Evolutionary conservation across 2,113 vertebrate genomes (phyloP), one percentile per base, ranked within the genome.

Genomic region (Haliaeetus leucogaster): DNA sequence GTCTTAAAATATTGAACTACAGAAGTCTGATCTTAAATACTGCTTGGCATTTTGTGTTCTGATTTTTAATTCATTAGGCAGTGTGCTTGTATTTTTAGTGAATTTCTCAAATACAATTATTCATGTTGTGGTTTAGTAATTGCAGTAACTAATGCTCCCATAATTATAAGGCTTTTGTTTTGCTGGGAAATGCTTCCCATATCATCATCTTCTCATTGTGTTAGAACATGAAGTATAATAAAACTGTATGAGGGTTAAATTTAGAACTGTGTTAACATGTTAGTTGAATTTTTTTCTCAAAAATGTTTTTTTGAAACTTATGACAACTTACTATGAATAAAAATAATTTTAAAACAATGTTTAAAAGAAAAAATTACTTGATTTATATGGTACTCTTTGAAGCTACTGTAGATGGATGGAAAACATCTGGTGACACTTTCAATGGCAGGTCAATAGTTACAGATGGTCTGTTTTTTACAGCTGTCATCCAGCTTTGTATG

Each of bases 121-220:
- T 97, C 86, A 34, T 95, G 86, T 93, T 97, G 96, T 90, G 86
- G 86, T 86, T 89, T 82, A 82, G 90, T 95, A 95, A 94, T 97
- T 97, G 80, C 79, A 95, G 83, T 93, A 95, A 90, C 82, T 63
- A 90, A 91, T 55, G 32, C 59, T 94, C 63, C 43, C 55, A 6
- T 93, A 97, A 96, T 97, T 95, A 86, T 47, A 93, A 79, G 40
- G 66, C 82, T 95, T 96, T 95, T 97, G 93, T 97, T 97, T 95
- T 93, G 34, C 89, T 89, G 86, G 88, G 59, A 93, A 91, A 76
- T 11, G 4, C n/a, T 96, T 96, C 63, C 77, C 52, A 6, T 96
- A 77, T 94, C 84, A 88, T 94, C 84, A 76, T 95, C 78, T 66
- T 66, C 66, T 88, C 65, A 79, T 82, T 95, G 77, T 95, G 45